These are phyloP conservation scores for Vireo griseus DNA, from an alignment of 2,797 vertebrate species.

Conservation along the genomic window DNA sequence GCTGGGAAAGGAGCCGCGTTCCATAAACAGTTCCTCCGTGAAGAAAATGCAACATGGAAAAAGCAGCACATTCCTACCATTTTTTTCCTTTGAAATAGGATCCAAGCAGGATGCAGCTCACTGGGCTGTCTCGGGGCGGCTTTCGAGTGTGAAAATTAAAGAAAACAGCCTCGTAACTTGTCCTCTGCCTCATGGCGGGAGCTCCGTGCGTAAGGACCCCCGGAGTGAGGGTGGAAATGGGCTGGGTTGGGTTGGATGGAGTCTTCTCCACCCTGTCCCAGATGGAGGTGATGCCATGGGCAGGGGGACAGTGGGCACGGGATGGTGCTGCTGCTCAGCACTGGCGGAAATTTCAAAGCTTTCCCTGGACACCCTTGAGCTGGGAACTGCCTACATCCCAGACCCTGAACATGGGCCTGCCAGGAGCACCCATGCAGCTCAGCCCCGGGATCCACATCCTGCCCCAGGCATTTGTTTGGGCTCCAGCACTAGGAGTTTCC, in stretches of 20 bases:
- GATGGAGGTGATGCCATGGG: not conserved
- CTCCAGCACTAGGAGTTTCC: not conserved
- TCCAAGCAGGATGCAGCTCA: not conserved
- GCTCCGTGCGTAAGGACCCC: not conserved
- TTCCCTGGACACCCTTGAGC: not conserved
- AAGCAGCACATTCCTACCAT: constrained; percentile 31
- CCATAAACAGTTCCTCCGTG: not conserved
- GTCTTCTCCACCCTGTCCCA: not conserved
- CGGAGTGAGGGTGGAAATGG: not conserved
- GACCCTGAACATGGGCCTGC: not conserved
- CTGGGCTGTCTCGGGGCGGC: not conserved
- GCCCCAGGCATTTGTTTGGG: not conserved
- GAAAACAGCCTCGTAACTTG: not conserved
- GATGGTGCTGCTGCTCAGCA: fast-evolving
- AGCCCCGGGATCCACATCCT: not conserved
- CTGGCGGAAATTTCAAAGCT: not conserved
- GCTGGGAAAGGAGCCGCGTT: not conserved
- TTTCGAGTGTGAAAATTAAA: not conserved
- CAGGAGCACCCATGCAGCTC: fast-evolving
- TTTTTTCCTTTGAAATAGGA: not conserved
- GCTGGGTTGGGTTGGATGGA: not conserved
- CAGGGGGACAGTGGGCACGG: fast-evolving
- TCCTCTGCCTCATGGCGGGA: constrained; percentile 12
- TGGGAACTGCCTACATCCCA: not conserved
- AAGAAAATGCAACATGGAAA: not conserved